Evolutionary conservation across 2,888 invertebrate species (phyloP), one percentile per base, ranked within the genome.

Genomic region (Andrena fulva): DNA sequence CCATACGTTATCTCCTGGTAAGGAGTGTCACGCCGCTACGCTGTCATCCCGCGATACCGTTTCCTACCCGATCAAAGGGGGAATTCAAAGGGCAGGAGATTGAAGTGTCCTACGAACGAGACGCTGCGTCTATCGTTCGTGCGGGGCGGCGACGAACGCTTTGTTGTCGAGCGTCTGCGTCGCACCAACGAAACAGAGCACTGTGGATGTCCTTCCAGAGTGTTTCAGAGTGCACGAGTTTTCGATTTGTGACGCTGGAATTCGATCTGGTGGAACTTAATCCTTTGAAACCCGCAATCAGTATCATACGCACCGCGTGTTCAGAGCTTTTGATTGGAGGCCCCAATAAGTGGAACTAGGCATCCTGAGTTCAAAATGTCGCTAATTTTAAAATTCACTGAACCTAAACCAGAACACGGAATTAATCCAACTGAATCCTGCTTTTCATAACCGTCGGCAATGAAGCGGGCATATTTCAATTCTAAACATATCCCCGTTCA

Each of bases 91-190:
- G 73, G 33, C 66, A 80, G 80, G 73, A 80, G 80, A 80, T 80
- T 80, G 81, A 67, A 80, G 80, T 73, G 80, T 73, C 80, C 67
- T 35, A 50, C 80, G 73, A 80, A 73, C 80, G 80, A 62, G 72
- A 72, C 48, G 31, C 35, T 35, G 52, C 24, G 48, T 62, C 60
- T 33, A 60, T 66, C 59, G 64, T 59, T 20, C 48, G 59, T 60
- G 20, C 24, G 29, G 16, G 52, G 24, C n/a, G 12, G 50, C n/a
- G 8, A 48, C 59, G 42, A 66, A 56, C 62, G 33, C 33, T 79
- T 69, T 79, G 78, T 79, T 29, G 33, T n/a, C n/a, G 56, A 42
- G 16, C 24, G 29, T 33, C 31, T 54, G 29, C 31, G 29, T 35
- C 31, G 50, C 27, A 48, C n/a, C 20, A 24, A 56, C 42, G 33